phyloP scores from a whole-genome alignment of 2,113 vertebrate species.

The Grammomys surdaster region DNA sequence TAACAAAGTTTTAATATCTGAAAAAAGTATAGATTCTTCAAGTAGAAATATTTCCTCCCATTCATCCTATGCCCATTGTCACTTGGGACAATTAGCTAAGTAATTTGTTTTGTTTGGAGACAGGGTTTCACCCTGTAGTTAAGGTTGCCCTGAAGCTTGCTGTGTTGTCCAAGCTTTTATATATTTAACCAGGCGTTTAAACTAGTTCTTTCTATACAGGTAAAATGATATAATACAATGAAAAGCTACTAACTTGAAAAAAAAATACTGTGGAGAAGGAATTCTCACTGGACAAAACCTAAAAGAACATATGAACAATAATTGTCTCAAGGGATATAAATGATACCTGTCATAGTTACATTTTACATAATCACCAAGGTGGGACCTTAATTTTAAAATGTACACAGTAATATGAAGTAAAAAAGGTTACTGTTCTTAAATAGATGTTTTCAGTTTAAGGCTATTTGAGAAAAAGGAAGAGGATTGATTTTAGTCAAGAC shows the following conservation, averaged over 20 bases:
- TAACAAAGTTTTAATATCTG: not conserved
- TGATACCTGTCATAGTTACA: not conserved
- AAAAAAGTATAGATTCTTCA: not conserved
- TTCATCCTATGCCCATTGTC: not conserved
- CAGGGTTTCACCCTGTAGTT: not conserved
- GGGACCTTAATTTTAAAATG: not conserved
- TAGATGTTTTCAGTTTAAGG: too few species aligned
- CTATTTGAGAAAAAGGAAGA: not conserved
- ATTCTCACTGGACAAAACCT: not conserved
- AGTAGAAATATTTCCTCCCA: not conserved
- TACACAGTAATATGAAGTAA: not conserved
- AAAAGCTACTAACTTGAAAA: not conserved
- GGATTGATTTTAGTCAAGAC: not conserved
- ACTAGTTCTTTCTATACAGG: not conserved
- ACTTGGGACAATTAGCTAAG: not conserved
- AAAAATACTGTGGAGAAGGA: not conserved
- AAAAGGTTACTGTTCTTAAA: not conserved
- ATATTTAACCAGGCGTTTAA: not conserved
- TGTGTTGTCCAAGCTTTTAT: not conserved
- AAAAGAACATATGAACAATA: not conserved
- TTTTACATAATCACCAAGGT: not conserved
- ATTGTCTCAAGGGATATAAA: not conserved
- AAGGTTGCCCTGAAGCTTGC: not conserved
- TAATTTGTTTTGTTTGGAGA: not conserved
- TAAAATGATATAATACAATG: not conserved